Conservation (phyloP, 2,113 vertebrate genomes). For the Caranx ignobilis region DNA sequence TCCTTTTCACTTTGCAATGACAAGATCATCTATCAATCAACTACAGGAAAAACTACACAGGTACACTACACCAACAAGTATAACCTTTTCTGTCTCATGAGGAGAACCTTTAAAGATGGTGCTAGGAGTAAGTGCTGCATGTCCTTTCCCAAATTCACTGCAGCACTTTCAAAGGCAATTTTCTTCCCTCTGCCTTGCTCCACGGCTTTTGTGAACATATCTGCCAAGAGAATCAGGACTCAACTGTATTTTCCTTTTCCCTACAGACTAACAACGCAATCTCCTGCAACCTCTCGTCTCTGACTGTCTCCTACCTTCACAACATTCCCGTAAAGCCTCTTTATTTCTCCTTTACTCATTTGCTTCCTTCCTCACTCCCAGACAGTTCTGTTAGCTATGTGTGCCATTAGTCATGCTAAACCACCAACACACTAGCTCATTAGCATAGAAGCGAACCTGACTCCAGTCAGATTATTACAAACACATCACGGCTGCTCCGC, state of each 20-base stretch:
- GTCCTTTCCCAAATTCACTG: slow-evolving; percentile 44
- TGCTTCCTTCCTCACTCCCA: slow-evolving; percentile 46
- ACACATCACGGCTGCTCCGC: slow-evolving; percentile 74
- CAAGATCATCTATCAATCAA: background rate
- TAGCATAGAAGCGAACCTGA: slow-evolving; percentile 79
- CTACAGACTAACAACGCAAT: slow-evolving; percentile 69
- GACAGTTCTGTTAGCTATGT: slow-evolving; percentile 74
- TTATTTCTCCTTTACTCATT: slow-evolving; percentile 61
- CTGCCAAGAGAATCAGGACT: slow-evolving; percentile 64
- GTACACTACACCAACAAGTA: background rate
- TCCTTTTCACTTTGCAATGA: background rate
- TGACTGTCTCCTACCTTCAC: slow-evolving; percentile 56
- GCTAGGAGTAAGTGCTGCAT: slow-evolving; percentile 41
- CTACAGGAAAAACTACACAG: background rate
- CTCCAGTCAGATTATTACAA: slow-evolving; percentile 81
- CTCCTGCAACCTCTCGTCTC: slow-evolving; percentile 60
- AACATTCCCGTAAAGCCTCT: slow-evolving; percentile 62
- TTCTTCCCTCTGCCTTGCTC: slow-evolving; percentile 56
- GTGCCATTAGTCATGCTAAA: slow-evolving; percentile 81
- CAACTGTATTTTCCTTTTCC: slow-evolving; percentile 63
- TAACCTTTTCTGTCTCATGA: slow-evolving; percentile 22
- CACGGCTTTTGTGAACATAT: slow-evolving; percentile 63
- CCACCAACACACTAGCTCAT: slow-evolving; percentile 76
- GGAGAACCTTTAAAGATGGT: slow-evolving; percentile 16
- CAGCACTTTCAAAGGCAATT: slow-evolving; percentile 71